Percentiles rank a stretch among this genome's conserved stretches.
phyloP scores from a whole-genome alignment of 1,140 invertebrate species.

The Drosophila ficusphila region DNA sequence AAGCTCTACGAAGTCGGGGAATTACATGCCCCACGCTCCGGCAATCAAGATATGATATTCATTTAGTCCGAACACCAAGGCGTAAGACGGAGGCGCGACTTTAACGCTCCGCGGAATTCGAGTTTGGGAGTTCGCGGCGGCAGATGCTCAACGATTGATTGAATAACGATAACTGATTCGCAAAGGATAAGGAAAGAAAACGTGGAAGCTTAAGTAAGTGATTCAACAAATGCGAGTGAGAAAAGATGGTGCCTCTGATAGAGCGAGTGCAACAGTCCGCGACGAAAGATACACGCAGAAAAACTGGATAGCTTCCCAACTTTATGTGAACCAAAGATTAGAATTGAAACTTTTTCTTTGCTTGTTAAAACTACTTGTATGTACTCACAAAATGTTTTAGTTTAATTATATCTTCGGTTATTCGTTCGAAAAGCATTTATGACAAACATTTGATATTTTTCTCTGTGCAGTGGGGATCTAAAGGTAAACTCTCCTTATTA shows the following conservation, averaged over 20 bases:
- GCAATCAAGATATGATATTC: slow-evolving; percentile 67
- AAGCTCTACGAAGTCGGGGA: slow-evolving; percentile 7
- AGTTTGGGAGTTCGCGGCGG: background rate
- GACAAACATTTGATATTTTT: slow-evolving; percentile 32
- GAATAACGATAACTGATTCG: slow-evolving; percentile 36
- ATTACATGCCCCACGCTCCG: slow-evolving; percentile 60
- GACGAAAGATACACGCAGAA: background rate
- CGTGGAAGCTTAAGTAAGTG: slow-evolving; percentile 4
- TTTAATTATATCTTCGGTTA: too few species aligned
- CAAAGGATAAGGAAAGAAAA: slow-evolving; percentile 36
- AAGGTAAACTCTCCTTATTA: slow-evolving; percentile 24
- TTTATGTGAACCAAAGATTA: too few species aligned
- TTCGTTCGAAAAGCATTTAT: too few species aligned
- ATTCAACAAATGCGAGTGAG: slow-evolving; percentile 16
- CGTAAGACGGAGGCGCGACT: slow-evolving; percentile 9
- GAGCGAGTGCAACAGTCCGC: slow-evolving; percentile 24
- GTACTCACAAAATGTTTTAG: too few species aligned
- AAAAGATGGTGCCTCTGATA: slow-evolving; percentile 1
- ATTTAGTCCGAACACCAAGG: slow-evolving; percentile 51
- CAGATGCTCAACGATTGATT: slow-evolving; percentile 30
- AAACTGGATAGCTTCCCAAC: too few species aligned
- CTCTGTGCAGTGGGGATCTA: background rate
- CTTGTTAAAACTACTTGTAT: too few species aligned
- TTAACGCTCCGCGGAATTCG: slow-evolving; percentile 14
- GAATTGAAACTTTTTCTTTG: too few species aligned